Percentiles rank a stretch among this genome's conserved stretches.
Conservation (phyloP, 2,888 invertebrate species). For the Aleiodes alternator region DNA sequence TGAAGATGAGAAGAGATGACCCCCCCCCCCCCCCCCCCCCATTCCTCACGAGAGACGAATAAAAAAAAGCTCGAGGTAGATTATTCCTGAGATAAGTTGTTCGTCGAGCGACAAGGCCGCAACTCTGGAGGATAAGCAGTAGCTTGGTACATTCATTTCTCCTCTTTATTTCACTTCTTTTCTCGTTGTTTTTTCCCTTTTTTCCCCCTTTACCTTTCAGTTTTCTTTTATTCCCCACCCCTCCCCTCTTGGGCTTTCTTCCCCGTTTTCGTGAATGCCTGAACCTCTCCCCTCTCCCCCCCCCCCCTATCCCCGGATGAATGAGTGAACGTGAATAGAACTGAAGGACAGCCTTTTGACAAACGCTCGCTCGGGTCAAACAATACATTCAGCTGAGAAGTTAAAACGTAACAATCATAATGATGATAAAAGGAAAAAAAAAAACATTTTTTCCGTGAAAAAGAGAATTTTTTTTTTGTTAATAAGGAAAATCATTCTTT, state of each 20-base stretch:
- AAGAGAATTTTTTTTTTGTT: slow-evolving; percentile 28
- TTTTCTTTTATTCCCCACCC: slow-evolving; percentile 30
- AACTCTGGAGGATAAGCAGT: slow-evolving; percentile 42
- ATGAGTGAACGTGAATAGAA: slow-evolving; percentile 54
- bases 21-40: too few relatives aligned
- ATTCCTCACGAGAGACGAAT: slow-evolving; percentile 36
- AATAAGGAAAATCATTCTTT: slow-evolving; percentile 38
- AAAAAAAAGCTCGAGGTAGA: slow-evolving; percentile 59
- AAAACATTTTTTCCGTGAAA: neutral
- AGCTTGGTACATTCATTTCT: slow-evolving; percentile 38
- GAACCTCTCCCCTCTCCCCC: too few relatives aligned
- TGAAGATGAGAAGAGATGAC: slow-evolving; percentile 25
- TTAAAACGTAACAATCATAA: slow-evolving; percentile 50
- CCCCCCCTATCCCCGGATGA: slow-evolving; percentile 35
- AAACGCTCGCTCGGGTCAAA: slow-evolving; percentile 51
- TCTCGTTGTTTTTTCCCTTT: slow-evolving; percentile 38
- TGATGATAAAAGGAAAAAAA: slow-evolving; percentile 39
- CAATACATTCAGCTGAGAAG: slow-evolving; percentile 25
- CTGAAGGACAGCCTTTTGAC: slow-evolving; percentile 53
- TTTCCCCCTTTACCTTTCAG: slow-evolving; percentile 28
- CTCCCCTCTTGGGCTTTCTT: neutral
- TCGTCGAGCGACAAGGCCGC: slow-evolving; percentile 40
- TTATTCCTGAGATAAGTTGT: slow-evolving; percentile 58
- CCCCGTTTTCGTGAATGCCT: too few relatives aligned
- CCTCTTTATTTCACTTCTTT: slow-evolving; percentile 38